Base-by-base conservation (phyloP, 1,140 invertebrate genomes). In the Drosophila quadrilineata region DNA sequence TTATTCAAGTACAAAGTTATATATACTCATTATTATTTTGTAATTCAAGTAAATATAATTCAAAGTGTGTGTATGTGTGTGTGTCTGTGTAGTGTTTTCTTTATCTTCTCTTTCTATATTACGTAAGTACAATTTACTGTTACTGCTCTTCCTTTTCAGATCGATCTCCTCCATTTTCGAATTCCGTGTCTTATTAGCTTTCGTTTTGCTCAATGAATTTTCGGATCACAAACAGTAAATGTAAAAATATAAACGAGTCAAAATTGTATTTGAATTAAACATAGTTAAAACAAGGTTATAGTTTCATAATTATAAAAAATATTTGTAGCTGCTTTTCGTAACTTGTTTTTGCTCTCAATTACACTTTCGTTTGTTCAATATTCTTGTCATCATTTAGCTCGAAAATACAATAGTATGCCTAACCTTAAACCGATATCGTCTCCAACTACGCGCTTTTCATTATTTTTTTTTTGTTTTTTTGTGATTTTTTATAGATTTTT, bases 1-100 rank as follows among this genome's bases (percentile, higher is more conserved):
- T 87, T 87, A 87, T 87, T 87, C 84, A 87, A 87, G 84, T 87
- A 87, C 84, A 87, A 87, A 87, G 84, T 87, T 87, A 87, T 87
- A 85, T 73, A 84, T 87, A 88, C 74, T 87, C 71, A 80, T 85
- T 85, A 87, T 79, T 84, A 79, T 82, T 82, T 82, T 82, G 72
- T 84, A 82, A 85, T 85, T 84, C 74, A 84, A 87, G 84, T 85
- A 85, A 79, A 84, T 87, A 77, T 71, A 82, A 77, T 79, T 87
- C 65, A 69, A 75, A 84, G 67, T 87, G 71, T 84, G 56, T 77
- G 54, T 86, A 53, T 80, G 46, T 69, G 67, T 59, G 43, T 75
- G 22, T 80, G 49, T 60, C 26, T 48, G n/a, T n/a, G n/a, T n/a
- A n/a, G n/a, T 65, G 24, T 38, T 75, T 68, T 56, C 35, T 3